These are phyloP conservation scores for Spongilla lacustris DNA, from an alignment of 37 sponge, comb jelly and placozoan species.

Conservation along the genomic window DNA sequence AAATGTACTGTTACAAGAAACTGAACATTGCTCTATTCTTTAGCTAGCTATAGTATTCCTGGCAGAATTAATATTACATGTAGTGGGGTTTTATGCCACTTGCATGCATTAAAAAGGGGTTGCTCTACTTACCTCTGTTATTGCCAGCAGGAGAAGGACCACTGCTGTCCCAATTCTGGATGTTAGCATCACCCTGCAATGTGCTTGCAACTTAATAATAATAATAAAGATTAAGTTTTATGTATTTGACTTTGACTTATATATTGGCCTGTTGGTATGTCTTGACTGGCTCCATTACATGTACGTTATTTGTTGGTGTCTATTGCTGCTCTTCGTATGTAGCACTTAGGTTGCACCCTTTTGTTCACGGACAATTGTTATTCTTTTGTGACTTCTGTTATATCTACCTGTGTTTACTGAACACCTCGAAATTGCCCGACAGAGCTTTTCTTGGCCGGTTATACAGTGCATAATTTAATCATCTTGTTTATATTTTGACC, in stretches of 20 bases:
- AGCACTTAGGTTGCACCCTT: neutral
- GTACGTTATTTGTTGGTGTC: neutral
- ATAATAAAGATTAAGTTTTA: neutral
- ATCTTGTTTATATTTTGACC: neutral
- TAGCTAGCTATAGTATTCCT: too few relatives aligned
- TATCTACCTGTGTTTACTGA: neutral
- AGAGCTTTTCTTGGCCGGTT: neutral
- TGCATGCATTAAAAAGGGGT: too few relatives aligned
- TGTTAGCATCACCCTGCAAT: neutral
- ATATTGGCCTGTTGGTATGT: neutral
- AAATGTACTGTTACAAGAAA: too few relatives aligned
- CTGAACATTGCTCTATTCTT: too few relatives aligned
- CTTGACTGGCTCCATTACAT: neutral
- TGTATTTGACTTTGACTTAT: neutral
- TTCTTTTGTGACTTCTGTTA: neutral
- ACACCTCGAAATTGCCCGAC: neutral
- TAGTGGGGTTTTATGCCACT: too few relatives aligned
- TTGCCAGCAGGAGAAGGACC: neutral
- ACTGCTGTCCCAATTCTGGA: neutral
- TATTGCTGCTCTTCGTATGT: neutral
- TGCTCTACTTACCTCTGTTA: neutral
- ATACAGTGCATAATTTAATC: neutral
- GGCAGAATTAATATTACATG: too few relatives aligned
- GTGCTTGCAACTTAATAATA: neutral
- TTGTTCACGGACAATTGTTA: neutral